These are phyloP conservation scores for Tympanoctomys barrerae DNA, from an alignment of 2,797 vertebrate genomes.

Conservation along the genomic window DNA sequence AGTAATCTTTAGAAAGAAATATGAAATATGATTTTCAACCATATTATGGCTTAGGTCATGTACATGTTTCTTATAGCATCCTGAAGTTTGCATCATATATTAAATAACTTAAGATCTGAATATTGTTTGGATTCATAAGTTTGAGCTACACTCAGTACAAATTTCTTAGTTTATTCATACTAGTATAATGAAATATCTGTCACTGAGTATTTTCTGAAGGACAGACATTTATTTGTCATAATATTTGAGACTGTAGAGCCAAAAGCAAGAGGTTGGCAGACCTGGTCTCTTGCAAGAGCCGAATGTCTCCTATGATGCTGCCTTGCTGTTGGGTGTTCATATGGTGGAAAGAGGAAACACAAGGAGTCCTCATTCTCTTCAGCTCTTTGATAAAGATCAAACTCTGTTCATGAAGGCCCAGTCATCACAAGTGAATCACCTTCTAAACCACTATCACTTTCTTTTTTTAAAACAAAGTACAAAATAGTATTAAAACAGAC, in stretches of 20 bases:
- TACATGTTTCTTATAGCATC: background rate
- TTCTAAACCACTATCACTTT: background rate
- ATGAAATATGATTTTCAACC: background rate
- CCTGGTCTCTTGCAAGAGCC: background rate
- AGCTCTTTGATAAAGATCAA: background rate
- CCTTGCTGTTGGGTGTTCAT: too few relatives aligned
- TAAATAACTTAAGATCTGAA: background rate
- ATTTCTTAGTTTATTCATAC: background rate
- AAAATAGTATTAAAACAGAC: too few relatives aligned
- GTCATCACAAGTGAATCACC: background rate
- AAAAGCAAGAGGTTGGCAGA: background rate
- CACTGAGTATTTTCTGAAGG: background rate
- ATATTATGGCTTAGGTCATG: background rate
- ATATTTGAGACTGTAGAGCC: background rate
- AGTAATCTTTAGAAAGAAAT: background rate
- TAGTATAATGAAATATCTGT: background rate
- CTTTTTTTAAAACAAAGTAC: too few relatives aligned
- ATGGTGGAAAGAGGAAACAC: background rate
- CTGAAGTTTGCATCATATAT: background rate
- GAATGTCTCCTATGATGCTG: background rate
- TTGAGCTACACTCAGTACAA: background rate
- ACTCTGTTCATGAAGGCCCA: accelerated
- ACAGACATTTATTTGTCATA: background rate
- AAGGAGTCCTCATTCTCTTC: background rate
- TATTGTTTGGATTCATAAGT: background rate